Base-by-base conservation (phyloP, 2,113 vertebrate species). In the Gambusia affinis region DNA sequence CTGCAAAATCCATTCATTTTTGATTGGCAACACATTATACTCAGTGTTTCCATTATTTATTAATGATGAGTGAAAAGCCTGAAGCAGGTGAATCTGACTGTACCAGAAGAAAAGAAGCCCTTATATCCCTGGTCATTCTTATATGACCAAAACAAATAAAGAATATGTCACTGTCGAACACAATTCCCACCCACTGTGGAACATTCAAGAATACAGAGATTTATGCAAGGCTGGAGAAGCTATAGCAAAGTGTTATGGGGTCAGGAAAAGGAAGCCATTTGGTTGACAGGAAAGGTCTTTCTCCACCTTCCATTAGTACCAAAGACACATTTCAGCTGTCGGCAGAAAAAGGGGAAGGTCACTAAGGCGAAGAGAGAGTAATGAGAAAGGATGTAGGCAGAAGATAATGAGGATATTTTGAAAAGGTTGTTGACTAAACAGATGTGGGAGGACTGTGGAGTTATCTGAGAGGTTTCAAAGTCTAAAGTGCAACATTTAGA, bases 241-340 rank as follows among this genome's bases (percentile, higher is more conserved):
- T 82, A 24, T 76, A 72, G 78, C 37, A 79, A 51, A 31, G 19
- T 5, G 27, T 28, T 12, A 19, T 10, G 63, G n/a, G 80, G 64
- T 83, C 74, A 80, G 65, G 70, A 81, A 73, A 72, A 86, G 89
- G 90, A 92, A 88, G 76, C 75, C 39, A 71, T 83, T 84, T 47
- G 28, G 78, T 37, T 24, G 82, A 84, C 87, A 85, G 91, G 89
- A 92, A 88, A 84, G 64, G 65, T 74, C 75, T 84, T 88, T 86
- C 85, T 24, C 72, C 87, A 80, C 82, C 80, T 83, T 78, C 77
- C 78, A 85, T 87, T 85, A 89, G 83, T 76, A 67, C 27, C 71
- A 71, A 2, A 63, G 57, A 76, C 71, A 69, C 84, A 72, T 79
- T 81, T 76, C 29, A 81, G 27, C 67, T 69, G 70, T 47, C 30